Base-by-base conservation (phyloP, 2,113 vertebrate species). In the Myrmecophaga tridactyla region DNA sequence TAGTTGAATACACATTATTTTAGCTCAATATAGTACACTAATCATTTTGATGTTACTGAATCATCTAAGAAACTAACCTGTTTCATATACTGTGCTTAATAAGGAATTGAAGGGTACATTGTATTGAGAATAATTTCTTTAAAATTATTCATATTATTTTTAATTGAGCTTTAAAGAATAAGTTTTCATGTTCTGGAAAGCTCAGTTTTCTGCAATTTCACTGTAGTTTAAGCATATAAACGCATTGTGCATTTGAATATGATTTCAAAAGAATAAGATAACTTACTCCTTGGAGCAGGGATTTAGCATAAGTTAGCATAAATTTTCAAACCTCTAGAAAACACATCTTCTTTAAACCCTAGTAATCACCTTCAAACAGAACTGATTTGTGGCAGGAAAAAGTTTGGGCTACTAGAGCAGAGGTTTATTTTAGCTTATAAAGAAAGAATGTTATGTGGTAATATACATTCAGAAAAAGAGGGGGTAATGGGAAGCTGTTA, bases 141-240 rank as follows among this genome's bases (percentile, higher is more conserved):
- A 46, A 89, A 97, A 70, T 86, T 29, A 92, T 81, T 65, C 48
- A 60, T 41, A 89, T 87, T 82, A 17, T 78, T 90, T 94, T 87
- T 83, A 78, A 92, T 60, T 77, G 20, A 53, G 39, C 29, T 84
- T 72, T 56, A 92, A 85, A 90, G 29, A 12, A 31, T 63, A 58
- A n/a, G 14, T 2, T 56, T 72, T 88, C 13, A 17, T 80, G 72
- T 48, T 81, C 72, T 80, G 15, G 63, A 92, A 78, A 90, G 13
- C 11, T 78, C 34, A 25, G 1, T 69, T 95, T 29, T 85, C 82
- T 83, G 29, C 86, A 34, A 43, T 58, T 11, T 46, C 81, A 41
- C 36, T 87, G 4, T 83, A 51, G 31, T 20, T 77, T 80, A 90
- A 39, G 14, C 15, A 25, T 5, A 41, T 43, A 78, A 72, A 6